Evolutionary conservation across 1,140 invertebrate genomes (phyloP).

Genomic region (Neotoxoptera formosana): DNA sequence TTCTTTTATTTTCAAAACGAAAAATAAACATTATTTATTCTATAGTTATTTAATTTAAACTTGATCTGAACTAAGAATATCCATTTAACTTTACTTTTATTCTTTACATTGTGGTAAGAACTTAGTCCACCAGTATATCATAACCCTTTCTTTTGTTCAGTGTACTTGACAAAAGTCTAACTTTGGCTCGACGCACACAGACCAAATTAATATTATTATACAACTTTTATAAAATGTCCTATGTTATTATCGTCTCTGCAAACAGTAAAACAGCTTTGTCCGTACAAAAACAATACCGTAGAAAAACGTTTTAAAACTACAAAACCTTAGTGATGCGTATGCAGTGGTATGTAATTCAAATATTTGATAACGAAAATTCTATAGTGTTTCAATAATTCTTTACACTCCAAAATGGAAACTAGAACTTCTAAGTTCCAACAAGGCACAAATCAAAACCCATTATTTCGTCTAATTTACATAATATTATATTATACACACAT

Average conservation of each 20-base stretch:
- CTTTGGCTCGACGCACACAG: neutral
- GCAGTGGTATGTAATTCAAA: neutral
- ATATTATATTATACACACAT: neutral
- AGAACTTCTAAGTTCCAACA: neutral
- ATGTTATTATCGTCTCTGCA: neutral
- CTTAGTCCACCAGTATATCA: neutral
- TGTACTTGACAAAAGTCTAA: neutral
- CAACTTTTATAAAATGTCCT: neutral
- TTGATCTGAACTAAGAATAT: neutral
- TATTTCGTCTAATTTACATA: neutral
- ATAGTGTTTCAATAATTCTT: neutral
- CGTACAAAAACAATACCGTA: neutral
- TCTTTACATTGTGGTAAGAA: neutral
- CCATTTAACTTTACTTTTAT: neutral
- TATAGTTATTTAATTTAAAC: neutral
- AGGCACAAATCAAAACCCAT: neutral
- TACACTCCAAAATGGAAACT: neutral
- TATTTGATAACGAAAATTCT: neutral
- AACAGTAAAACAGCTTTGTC: neutral
- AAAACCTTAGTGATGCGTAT: neutral
- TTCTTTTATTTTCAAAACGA: neutral
- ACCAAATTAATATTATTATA: neutral
- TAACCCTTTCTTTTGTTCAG: neutral
- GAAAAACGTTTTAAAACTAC: neutral
- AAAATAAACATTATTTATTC: neutral